These are phyloP conservation scores for Diadegma fenestrale DNA, from an alignment of 2,888 invertebrate genomes.

Conservation along the genomic window DNA sequence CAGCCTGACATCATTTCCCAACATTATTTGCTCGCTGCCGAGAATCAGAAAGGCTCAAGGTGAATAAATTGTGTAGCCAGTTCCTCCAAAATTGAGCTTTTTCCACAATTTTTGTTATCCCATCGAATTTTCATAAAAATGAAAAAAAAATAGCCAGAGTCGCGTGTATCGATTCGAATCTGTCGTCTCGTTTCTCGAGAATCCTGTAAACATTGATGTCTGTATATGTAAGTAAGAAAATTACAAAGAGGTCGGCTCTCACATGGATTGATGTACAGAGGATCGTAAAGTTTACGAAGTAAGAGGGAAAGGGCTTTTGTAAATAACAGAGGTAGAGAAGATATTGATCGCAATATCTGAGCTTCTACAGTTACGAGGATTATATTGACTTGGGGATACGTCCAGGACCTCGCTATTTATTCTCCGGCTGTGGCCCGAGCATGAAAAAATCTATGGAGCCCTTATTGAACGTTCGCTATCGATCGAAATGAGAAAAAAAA, in stretches of 20 bases:
- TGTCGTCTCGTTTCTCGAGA: not conserved
- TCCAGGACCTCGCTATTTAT: constrained; percentile 20
- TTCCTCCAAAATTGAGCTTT: not conserved
- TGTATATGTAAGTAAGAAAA: constrained; percentile 9
- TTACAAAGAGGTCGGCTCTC: constrained; percentile 17
- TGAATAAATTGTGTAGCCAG: not conserved
- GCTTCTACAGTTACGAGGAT: constrained; percentile 27
- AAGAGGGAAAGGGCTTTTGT: constrained; percentile 34
- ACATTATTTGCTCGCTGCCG: not conserved
- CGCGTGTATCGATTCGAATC: not conserved
- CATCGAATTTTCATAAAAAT: not conserved
- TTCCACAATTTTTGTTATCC: not conserved
- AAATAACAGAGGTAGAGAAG: constrained; percentile 28
- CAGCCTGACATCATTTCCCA: not conserved
- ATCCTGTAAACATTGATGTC: not conserved
- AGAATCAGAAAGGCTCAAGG: not conserved
- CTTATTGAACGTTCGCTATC: constrained; percentile 1
- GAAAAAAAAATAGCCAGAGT: not conserved
- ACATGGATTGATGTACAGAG: constrained; percentile 40
- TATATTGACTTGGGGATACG: constrained; percentile 11
- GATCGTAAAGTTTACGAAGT: constrained; percentile 30
- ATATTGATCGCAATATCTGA: constrained; percentile 53
- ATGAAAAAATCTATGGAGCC: constrained; percentile 5
- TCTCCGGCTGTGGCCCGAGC: not conserved
- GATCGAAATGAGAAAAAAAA: constrained; percentile 10